A percentile compares a stretch with the other conserved stretches of the same genome.
Evolutionary conservation across 2,113 vertebrate species (phyloP).

Genomic region (Hippocampus zosterae): DNA sequence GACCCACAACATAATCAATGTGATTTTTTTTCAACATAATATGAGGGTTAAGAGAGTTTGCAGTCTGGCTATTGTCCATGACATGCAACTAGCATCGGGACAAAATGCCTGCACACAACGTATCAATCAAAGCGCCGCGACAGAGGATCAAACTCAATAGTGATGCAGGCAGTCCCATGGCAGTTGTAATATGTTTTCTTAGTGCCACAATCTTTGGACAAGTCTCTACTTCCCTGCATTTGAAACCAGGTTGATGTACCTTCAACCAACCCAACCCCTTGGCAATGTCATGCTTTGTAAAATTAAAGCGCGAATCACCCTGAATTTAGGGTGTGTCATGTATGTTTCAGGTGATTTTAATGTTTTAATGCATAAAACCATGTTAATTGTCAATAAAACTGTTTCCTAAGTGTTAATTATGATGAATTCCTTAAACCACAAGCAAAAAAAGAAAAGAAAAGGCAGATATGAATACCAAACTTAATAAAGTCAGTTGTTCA

Average conservation of each 20-base stretch:
- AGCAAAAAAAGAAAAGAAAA: background rate
- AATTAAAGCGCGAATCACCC: conserved; percentile 11
- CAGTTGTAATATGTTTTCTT: conserved; percentile 57
- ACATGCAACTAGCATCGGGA: conserved; percentile 58
- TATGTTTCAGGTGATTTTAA: background rate
- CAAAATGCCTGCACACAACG: conserved; percentile 55
- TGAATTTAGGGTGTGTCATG: conserved; percentile 15
- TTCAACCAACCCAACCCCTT: conserved; percentile 13
- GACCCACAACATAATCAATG: too few species aligned
- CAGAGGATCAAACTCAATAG: conserved; percentile 39
- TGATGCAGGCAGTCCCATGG: conserved; percentile 37
- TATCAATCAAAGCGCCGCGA: conserved; percentile 55
- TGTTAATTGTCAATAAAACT: background rate
- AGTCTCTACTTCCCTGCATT: conserved; percentile 42
- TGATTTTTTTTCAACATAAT: too few species aligned
- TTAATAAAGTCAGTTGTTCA: conserved; percentile 1
- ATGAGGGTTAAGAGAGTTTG: too few species aligned
- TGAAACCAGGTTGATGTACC: conserved; percentile 13
- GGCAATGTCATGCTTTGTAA: conserved; percentile 32
- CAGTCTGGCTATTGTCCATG: conserved; percentile 66
- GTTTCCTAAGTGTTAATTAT: background rate
- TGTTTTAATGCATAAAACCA: background rate
- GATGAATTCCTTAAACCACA: background rate
- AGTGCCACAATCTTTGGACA: conserved; percentile 40
- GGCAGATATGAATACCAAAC: background rate